These are phyloP conservation scores for Myxocyprinus asiaticus DNA, from an alignment of 2,113 vertebrate genomes.

Conservation along the genomic window DNA sequence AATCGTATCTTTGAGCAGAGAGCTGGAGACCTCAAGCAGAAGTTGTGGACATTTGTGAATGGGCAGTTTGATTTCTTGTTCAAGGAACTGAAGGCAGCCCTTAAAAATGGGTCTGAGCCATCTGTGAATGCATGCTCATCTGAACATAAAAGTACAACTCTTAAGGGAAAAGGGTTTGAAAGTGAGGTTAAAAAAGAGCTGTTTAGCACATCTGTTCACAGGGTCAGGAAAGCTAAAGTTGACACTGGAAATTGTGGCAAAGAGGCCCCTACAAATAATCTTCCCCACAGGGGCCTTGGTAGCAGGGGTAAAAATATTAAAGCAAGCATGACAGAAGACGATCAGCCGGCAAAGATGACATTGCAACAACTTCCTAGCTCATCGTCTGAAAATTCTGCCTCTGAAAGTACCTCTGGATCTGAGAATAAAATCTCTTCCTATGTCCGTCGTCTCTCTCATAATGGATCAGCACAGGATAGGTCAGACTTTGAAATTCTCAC, in stretches of 20 bases:
- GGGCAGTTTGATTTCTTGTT: constrained; percentile 90
- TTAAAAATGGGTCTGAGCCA: constrained; percentile 74
- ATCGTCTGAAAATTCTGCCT: constrained; percentile 16
- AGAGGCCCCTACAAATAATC: not conserved
- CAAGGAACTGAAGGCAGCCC: constrained; percentile 76
- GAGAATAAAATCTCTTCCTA: constrained; percentile 58
- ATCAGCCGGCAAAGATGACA: constrained; percentile 17
- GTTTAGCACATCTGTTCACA: constrained; percentile 49
- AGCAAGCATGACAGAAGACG: constrained; percentile 58
- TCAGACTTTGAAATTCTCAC: constrained; percentile 90
- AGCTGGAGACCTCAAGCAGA: constrained; percentile 87
- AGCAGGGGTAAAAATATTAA: constrained; percentile 78
- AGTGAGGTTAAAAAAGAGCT: constrained; percentile 54
- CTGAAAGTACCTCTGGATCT: constrained; percentile 41
- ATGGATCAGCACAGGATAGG: constrained; percentile 70
- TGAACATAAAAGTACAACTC: constrained; percentile 41
- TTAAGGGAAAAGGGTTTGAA: constrained; percentile 37
- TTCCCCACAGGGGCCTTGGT: constrained; percentile 67
- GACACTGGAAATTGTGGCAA: not conserved
- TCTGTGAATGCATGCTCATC: not conserved
- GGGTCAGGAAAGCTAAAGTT: constrained; percentile 1
- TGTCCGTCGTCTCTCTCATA: constrained; percentile 59
- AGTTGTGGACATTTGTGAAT: constrained; percentile 93
- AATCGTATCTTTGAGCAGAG: constrained; percentile 92
- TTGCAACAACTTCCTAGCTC: not conserved